These are phyloP conservation scores for Ptychoptera contaminata DNA, from an alignment of 2,888 invertebrate genomes.

Conservation along the genomic window DNA sequence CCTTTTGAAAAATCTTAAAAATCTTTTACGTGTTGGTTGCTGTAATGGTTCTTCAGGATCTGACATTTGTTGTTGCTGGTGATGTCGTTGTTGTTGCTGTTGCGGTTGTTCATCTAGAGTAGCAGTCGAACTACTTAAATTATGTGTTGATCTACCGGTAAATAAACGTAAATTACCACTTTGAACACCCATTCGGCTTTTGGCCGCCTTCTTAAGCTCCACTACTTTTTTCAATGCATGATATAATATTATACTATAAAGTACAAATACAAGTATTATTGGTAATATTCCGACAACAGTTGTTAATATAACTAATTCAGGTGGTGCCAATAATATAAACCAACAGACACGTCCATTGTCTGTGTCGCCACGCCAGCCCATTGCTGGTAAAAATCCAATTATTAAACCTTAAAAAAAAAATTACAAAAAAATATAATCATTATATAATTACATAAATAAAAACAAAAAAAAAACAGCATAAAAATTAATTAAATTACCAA, in stretches of 20 bases:
- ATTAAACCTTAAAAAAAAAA: slow-evolving; percentile 32
- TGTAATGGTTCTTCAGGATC: background rate
- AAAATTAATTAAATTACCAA: slow-evolving; percentile 29
- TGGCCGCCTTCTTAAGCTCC: slow-evolving; percentile 29
- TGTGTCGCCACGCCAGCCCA: slow-evolving; percentile 39
- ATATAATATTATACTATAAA: slow-evolving; percentile 42
- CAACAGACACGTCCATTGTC: slow-evolving; percentile 38
- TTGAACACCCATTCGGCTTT: slow-evolving; percentile 24
- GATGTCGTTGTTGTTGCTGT: slow-evolving; percentile 1
- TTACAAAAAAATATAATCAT: slow-evolving; percentile 10
- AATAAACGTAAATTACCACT: slow-evolving; percentile 21
- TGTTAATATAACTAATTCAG: slow-evolving; percentile 36
- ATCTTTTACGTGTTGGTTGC: background rate
- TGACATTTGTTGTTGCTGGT: slow-evolving; percentile 1
- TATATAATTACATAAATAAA: slow-evolving; percentile 3
- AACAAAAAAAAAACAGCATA: background rate
- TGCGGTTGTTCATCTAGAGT: background rate
- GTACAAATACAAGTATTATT: slow-evolving; percentile 28
- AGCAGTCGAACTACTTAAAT: background rate
- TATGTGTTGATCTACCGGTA: slow-evolving; percentile 13
- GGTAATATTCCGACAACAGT: slow-evolving; percentile 39
- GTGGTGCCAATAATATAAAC: slow-evolving; percentile 41
- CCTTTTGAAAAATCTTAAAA: slow-evolving; percentile 1
- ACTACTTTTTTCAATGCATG: slow-evolving; percentile 39
- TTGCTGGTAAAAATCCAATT: slow-evolving; percentile 42